Evolutionary conservation across 2,113 vertebrate genomes (phyloP), one percentile per base, ranked within the genome.

Genomic region (Sylvietta virens): DNA sequence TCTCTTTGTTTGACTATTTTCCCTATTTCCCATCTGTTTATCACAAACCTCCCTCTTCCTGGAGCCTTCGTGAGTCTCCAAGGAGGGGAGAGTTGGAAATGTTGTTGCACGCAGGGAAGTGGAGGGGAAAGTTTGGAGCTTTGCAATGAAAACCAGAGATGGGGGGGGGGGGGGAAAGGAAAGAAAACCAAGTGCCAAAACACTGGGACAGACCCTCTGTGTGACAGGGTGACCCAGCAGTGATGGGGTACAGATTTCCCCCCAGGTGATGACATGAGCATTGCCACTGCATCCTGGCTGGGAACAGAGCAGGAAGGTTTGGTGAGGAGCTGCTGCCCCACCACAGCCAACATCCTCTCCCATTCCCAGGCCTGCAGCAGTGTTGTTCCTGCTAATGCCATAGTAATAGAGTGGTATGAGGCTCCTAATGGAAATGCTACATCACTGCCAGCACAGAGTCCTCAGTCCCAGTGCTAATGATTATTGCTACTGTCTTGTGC

Each of bases 1-100:
- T 96, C 90, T 92, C 88, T 97, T 97, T 97, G 95, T 97, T 97
- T 96, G 97, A 96, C 95, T 97, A 76, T 94, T 96, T 95, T 95
- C 92, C 95, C 95, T 70, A 85, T 94, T 96, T 96, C 96, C 96
- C 96, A 96, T 96, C 96, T 97, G 96, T 97, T 97, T 97, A 97
- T 97, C 86, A 2, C 95, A 93, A 97, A 94, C 94, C 92, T 97
- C 93, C 91, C 79, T 92, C 94, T 96, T 97, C 93, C 95, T 94
- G 94, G 86, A 94, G 93, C 95, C 96, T 96, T 94, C 40, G 30
- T 86, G 92, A 92, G 93, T 95, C 86, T 91, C 95, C 9, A 24
- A 92, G 94, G 90, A 95, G 91, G 88, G 72, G 91, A 90, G 62
- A 54, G 61, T 90, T 94, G 70, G 95, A 95, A 93, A 94, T 80